A percentile compares a stretch with the other conserved stretches of the same genome.
phyloP scores from a whole-genome alignment of 2,888 invertebrate species.

The Anaspis maculata region DNA sequence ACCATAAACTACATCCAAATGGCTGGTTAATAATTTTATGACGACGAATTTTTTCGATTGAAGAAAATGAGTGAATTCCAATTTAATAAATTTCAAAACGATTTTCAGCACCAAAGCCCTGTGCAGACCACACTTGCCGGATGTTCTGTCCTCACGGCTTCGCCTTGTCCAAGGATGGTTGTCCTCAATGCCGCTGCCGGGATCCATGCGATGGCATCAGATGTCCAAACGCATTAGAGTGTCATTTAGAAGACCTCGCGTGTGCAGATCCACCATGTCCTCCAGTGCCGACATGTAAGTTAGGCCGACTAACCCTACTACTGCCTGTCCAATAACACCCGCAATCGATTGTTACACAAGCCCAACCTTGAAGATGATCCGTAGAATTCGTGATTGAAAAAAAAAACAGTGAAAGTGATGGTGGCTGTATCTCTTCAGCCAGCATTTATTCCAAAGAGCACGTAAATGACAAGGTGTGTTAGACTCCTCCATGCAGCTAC shows the following conservation, averaged over 20 bases:
- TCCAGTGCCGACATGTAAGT: constrained; percentile 71
- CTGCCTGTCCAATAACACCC: too few relatives aligned
- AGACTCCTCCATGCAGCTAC: too few relatives aligned
- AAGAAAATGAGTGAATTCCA: too few relatives aligned
- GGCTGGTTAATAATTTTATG: too few relatives aligned
- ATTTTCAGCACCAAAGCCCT: constrained; percentile 52
- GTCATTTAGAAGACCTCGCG: constrained; percentile 70
- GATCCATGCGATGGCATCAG: constrained; percentile 70
- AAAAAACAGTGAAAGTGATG: too few relatives aligned
- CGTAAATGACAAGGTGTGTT: constrained; percentile 12
- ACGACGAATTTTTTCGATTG: too few relatives aligned
- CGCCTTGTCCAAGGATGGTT: constrained; percentile 59
- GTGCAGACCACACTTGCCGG: constrained; percentile 73
- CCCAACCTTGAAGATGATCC: neutral
- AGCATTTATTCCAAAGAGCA: too few relatives aligned
- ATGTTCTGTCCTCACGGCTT: constrained; percentile 84
- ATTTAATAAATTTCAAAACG: too few relatives aligned
- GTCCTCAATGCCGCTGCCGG: constrained; percentile 70
- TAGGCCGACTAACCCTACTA: too few relatives aligned
- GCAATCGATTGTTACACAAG: constrained; percentile 2
- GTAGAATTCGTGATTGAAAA: neutral
- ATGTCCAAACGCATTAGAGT: constrained; percentile 68
- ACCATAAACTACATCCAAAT: too few relatives aligned
- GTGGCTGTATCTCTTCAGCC: neutral
- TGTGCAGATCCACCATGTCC: constrained; percentile 76